Conservation (phyloP, 2,888 invertebrate species). For the Athalia circularis region DNA sequence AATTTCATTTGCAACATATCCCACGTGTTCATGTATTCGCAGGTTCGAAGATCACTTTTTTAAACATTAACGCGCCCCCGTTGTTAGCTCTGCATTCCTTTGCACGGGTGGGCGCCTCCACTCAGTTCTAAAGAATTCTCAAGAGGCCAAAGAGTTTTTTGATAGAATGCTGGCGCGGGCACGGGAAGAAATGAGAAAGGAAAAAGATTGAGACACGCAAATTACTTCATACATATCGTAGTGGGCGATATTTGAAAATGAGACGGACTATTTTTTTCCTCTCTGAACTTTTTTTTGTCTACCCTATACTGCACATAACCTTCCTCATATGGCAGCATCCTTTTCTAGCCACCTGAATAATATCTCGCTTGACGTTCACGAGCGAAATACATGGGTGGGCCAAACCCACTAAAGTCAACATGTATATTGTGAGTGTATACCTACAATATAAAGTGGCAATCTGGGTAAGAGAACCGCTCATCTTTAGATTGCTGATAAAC, state of each 20-base stretch:
- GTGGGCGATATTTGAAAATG: slow-evolving; percentile 30
- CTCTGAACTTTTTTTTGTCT: slow-evolving; percentile 5
- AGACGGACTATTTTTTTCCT: slow-evolving; percentile 18
- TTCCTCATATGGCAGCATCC: slow-evolving; percentile 7
- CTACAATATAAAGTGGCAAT: slow-evolving; percentile 4
- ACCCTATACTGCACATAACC: not conserved
- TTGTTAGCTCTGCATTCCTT: not conserved
- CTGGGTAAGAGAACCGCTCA: slow-evolving; percentile 23
- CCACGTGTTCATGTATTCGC: not conserved
- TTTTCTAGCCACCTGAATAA: slow-evolving; percentile 18
- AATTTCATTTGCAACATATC: slow-evolving; percentile 18
- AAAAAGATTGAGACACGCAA: slow-evolving; percentile 33
- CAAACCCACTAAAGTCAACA: not conserved
- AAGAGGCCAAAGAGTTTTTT: slow-evolving; percentile 28
- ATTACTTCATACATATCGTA: slow-evolving; percentile 40
- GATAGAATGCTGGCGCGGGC: not conserved
- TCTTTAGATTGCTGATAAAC: slow-evolving; percentile 32
- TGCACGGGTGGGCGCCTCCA: not conserved
- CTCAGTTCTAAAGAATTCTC: slow-evolving; percentile 17
- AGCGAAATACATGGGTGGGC: not conserved
- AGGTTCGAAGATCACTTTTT: slow-evolving; percentile 21
- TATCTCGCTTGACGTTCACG: not conserved
- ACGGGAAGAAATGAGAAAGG: slow-evolving; percentile 21
- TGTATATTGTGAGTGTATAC: not conserved
- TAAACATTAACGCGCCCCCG: slow-evolving; percentile 16